Conservation (phyloP, 1,140 invertebrate genomes). For the Himalopsyche phryganea region DNA sequence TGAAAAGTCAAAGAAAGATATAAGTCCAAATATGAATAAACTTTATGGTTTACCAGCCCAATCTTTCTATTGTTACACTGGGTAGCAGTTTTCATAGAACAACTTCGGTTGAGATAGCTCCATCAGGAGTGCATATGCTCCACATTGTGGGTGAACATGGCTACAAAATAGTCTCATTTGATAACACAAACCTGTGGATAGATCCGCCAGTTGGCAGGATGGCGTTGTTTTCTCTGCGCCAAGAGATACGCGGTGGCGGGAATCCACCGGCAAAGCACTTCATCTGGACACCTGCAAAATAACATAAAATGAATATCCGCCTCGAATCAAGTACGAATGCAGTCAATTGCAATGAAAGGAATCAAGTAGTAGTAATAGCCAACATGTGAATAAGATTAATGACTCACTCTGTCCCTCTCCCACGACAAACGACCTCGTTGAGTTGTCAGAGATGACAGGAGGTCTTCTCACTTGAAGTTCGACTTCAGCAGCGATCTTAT, state of each 20-base stretch:
- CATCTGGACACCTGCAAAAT: slow-evolving; percentile 62
- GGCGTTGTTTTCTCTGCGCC: slow-evolving; percentile 90
- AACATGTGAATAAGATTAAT: no score
- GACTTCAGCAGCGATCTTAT: slow-evolving; percentile 78
- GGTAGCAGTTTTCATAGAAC: no score
- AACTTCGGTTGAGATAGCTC: no score
- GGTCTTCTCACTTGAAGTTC: slow-evolving; percentile 79
- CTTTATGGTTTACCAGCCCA: no score
- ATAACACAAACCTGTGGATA: slow-evolving; percentile 66
- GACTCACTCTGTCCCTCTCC: slow-evolving; percentile 69
- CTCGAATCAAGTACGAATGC: no score
- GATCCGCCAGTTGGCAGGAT: slow-evolving; percentile 85
- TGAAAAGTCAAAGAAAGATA: slow-evolving; percentile 41
- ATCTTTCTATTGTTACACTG: no score
- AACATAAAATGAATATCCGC: slow-evolving; percentile 7
- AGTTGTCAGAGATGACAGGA: slow-evolving; percentile 90
- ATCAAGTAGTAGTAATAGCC: no score
- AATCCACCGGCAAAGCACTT: slow-evolving; percentile 86
- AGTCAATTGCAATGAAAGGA: no score
- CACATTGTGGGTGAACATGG: no score
- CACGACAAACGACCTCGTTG: slow-evolving; percentile 79
- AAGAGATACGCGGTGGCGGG: slow-evolving; percentile 79
- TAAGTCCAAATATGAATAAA: no score
- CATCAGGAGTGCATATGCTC: no score
- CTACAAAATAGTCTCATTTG: no score